Evolutionary conservation across 2,797 vertebrate genomes (phyloP).

Genomic region (Eulemur rubriventer): DNA sequence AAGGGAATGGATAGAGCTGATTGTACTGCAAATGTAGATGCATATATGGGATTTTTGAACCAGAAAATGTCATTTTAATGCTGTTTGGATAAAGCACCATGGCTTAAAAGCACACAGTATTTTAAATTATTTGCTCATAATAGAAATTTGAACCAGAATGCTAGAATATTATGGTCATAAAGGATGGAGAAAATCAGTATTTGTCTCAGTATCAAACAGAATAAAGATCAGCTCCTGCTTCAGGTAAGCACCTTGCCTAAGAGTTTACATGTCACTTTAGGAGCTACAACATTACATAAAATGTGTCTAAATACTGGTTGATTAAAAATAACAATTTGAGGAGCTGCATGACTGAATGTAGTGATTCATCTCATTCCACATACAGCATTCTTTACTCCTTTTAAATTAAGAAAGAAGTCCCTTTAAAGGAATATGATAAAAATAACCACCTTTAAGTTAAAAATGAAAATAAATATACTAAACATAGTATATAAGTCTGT

Average conservation of each 20-base stretch:
- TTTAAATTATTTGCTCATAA: neutral
- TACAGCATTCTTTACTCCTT: neutral
- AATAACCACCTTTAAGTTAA: constrained; percentile 33
- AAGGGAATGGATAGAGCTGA: neutral
- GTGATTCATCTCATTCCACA: neutral
- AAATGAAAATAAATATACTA: neutral
- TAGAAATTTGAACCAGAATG: neutral
- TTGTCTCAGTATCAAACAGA: neutral
- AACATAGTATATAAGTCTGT: neutral
- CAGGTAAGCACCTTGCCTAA: neutral
- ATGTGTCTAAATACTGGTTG: neutral
- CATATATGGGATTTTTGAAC: neutral
- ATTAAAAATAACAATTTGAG: neutral
- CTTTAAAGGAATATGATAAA: constrained; percentile 24
- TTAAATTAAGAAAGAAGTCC: neutral
- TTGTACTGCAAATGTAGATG: neutral
- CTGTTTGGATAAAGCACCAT: neutral
- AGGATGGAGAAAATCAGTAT: neutral
- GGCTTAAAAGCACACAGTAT: neutral
- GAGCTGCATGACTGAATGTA: neutral
- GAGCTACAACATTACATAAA: neutral
- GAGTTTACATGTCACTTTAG: neutral
- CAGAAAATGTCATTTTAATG: neutral
- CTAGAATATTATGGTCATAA: neutral
- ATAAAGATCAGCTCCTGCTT: neutral